phyloP scores from a whole-genome alignment of 2,888 invertebrate genomes.

The Drosophila fungiperda region DNA sequence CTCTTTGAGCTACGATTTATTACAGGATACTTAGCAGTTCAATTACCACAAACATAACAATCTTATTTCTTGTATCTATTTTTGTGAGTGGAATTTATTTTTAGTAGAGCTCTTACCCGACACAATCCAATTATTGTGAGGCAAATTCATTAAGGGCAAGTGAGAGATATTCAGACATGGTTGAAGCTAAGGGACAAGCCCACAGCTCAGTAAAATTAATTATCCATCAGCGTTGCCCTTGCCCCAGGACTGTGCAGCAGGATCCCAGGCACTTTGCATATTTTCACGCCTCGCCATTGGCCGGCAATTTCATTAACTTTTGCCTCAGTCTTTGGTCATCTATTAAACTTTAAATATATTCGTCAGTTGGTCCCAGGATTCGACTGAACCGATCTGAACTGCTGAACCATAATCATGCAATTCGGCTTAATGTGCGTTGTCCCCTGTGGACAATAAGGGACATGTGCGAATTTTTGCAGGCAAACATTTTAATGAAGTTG shows the following conservation, averaged over 20 bases:
- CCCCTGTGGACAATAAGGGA: constrained; percentile 44
- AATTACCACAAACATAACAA: background rate
- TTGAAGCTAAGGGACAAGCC: constrained; percentile 25
- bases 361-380: constrained; percentile 36
- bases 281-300: constrained; percentile 64
- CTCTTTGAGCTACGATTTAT: background rate
- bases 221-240: constrained; percentile 61
- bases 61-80: constrained; percentile 53
- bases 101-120: constrained; percentile 45
- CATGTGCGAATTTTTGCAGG: constrained; percentile 55
- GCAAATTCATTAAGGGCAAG: constrained; percentile 71
- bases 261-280: constrained; percentile 64
- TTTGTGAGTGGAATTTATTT: constrained; percentile 50
- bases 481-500: constrained; percentile 69
- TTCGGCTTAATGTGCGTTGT: constrained; percentile 56
- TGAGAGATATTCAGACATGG: constrained; percentile 13
- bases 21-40: constrained; percentile 20
- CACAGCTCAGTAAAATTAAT: constrained; percentile 66
- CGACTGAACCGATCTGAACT: background rate
- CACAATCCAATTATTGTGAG: constrained; percentile 69
- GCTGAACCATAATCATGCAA: constrained; percentile 33
- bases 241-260: background rate
- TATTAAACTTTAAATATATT: constrained; percentile 72
- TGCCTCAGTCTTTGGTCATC: constrained; percentile 59
- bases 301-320: constrained; percentile 67